Conservation (phyloP, 2,888 invertebrate genomes). For the Emmelina monodactyla region DNA sequence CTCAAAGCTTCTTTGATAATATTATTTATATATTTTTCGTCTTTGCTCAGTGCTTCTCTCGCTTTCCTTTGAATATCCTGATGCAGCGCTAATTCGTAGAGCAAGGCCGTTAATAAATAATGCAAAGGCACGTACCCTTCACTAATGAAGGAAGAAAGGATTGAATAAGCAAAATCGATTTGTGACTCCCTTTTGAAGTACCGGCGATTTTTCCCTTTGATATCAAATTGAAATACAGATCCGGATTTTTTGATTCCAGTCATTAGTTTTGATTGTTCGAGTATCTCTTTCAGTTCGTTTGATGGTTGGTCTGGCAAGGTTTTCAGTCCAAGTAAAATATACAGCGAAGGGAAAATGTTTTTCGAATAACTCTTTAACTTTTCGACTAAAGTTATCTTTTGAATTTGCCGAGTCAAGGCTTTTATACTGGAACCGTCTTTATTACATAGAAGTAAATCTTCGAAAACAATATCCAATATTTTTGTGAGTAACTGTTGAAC, state of each 20-base stretch:
- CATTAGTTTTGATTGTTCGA: constrained; percentile 27
- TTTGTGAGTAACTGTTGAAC: constrained; percentile 54
- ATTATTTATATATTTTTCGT: constrained; percentile 36
- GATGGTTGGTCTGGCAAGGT: constrained; percentile 30
- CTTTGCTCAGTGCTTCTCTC: constrained; percentile 26
- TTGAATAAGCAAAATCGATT: constrained; percentile 34
- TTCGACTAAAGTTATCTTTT: constrained; percentile 29
- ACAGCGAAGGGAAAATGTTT: constrained; percentile 49
- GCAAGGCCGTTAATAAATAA: constrained; percentile 34
- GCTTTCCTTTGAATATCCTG: constrained; percentile 33
- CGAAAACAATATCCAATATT: constrained; percentile 55
- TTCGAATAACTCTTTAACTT: constrained; percentile 47
- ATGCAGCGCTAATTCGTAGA: constrained; percentile 41
- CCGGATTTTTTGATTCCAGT: constrained; percentile 30
- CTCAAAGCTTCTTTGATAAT: constrained; percentile 48
- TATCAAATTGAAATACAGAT: constrained; percentile 27
- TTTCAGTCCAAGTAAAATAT: constrained; percentile 32
- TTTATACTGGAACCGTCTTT: constrained; percentile 30
- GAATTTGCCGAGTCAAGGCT: constrained; percentile 30
- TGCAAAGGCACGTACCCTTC: constrained; percentile 50
- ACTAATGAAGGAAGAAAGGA: constrained; percentile 36
- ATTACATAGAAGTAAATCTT: constrained; percentile 41
- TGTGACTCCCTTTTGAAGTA: constrained; percentile 23
- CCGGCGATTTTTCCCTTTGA: constrained; percentile 26
- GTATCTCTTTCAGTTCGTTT: constrained; percentile 20